A percentile compares a stretch with the other conserved stretches of the same genome.
phyloP scores from a whole-genome alignment of 1,140 invertebrate species.

The Drosophila dunni region DNA sequence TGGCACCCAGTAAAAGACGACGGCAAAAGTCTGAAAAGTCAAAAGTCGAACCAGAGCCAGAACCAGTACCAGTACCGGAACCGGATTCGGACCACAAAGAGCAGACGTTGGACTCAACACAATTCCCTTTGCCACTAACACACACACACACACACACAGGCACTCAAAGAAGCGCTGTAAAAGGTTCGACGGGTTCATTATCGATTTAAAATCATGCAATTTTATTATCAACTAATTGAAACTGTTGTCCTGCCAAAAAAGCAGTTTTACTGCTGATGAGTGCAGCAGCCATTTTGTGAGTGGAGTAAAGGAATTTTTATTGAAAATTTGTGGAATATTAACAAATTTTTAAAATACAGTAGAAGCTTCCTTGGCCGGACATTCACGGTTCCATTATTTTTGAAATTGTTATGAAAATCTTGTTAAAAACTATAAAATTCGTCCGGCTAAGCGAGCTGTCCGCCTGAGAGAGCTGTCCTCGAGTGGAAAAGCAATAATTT shows the following conservation, averaged over 20 bases:
- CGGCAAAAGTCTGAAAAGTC: conserved; percentile 9
- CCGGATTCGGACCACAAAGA: conserved; percentile 12
- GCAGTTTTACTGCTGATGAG: not conserved
- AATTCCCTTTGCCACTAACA: conserved; percentile 4
- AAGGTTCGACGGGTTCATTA: conserved; percentile 56
- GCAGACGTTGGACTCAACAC: not conserved
- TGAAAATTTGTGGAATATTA: too few species aligned
- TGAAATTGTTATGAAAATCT: too few species aligned
- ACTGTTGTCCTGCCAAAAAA: not conserved
- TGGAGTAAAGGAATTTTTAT: not conserved
- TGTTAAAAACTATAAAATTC: too few species aligned
- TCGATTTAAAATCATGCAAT: conserved; percentile 62
- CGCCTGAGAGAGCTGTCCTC: too few species aligned
- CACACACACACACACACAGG: not conserved
- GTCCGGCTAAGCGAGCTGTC: too few species aligned
- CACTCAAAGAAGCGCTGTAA: not conserved
- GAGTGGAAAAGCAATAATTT: too few species aligned
- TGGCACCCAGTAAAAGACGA: conserved; percentile 33
- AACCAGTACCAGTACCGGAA: conserved; percentile 10
- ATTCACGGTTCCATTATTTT: too few species aligned
- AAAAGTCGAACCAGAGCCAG: conserved; percentile 37
- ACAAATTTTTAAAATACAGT: too few species aligned
- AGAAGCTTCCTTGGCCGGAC: too few species aligned
- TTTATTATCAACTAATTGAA: conserved; percentile 50
- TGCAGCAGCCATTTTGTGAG: not conserved